These are phyloP conservation scores for Drosophila burlai DNA, from an alignment of 1,140 invertebrate species.

Conservation along the genomic window DNA sequence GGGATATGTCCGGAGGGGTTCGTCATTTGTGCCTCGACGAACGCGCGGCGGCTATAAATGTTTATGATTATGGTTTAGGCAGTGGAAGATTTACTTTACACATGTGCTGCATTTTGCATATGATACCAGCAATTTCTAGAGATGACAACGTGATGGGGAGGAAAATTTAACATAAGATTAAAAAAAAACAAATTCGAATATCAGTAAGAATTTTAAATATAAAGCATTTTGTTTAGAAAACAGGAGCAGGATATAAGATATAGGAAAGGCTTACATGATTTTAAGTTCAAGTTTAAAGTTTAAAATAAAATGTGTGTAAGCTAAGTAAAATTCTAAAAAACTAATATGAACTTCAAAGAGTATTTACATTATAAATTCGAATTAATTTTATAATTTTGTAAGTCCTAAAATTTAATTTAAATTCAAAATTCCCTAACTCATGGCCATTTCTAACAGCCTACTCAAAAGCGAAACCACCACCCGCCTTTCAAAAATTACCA, in stretches of 20 bases:
- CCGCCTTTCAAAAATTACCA: constrained; percentile 50
- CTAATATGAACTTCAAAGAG: no score
- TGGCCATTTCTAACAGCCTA: constrained; percentile 31
- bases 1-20: constrained; percentile 41
- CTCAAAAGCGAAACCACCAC: constrained; percentile 41
- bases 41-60: constrained; percentile 77
- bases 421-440: not conserved
- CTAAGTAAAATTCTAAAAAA: not conserved
- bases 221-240: no score
- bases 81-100: constrained; percentile 77
- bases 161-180: no score
- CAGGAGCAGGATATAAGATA: not conserved
- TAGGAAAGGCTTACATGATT: not conserved
- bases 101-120: constrained; percentile 83
- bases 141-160: constrained; percentile 21
- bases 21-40: constrained; percentile 31
- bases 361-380: no score
- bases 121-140: constrained; percentile 49
- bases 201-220: no score
- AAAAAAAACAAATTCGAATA: no score
- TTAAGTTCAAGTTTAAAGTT: not conserved
- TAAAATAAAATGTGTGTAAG: not conserved
- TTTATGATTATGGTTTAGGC: constrained; percentile 80
- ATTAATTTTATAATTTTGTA: no score
- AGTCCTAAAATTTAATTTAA: not conserved